Base-by-base conservation (phyloP, 2,797 vertebrate species). In the Hipposideros larvatus region DNA sequence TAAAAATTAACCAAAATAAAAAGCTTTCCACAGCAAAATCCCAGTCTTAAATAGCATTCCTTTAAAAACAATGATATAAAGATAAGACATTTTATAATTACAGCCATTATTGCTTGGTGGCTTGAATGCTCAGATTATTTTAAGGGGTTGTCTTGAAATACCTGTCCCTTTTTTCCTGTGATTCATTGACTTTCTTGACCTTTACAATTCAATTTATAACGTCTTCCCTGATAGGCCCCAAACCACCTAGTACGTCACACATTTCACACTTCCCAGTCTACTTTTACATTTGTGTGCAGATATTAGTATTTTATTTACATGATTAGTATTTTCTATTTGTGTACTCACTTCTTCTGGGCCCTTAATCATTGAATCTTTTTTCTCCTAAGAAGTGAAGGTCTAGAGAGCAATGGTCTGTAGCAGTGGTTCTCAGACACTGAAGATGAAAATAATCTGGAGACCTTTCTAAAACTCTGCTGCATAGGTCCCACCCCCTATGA, bases 61-160 rank as follows among this genome's bases (percentile, higher is more conserved):
- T 55, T 97, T 93, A 22, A 4, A 93, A 89, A 80, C 53, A 74
- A 43, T 80, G n/a, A 85, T 24, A 59, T 34, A 87, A 93, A 80
- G 46, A 59, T 90, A 83, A 78, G 46, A 70, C 15, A 61, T 6
- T 48, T 85, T 78, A 11, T 79, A 41, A 65, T 73, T 74, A 75
- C 18, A 28, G 15, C 43, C 34, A 9, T 75, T 87, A 48, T 63
- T 94, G 48, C 18, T 77, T 46, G n/a, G 14, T 90, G 55, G 24
- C 65, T 80, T 87, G 37, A 73, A 46, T 77, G 55, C 18, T 74
- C 57, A 55, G 79, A 15, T 87, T 68, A 16, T 89, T 84, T 88
- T 65, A 86, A 87, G 37, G 46, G 22, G 13, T 70, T 63, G 26
- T 91, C 55, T 88, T 93, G 75, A 86, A 93, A 21, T 55, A 34